Base-by-base conservation (phyloP, 30 jellyfish, hydroid and myxozoan genomes). In the Turritopsis dohrnii region DNA sequence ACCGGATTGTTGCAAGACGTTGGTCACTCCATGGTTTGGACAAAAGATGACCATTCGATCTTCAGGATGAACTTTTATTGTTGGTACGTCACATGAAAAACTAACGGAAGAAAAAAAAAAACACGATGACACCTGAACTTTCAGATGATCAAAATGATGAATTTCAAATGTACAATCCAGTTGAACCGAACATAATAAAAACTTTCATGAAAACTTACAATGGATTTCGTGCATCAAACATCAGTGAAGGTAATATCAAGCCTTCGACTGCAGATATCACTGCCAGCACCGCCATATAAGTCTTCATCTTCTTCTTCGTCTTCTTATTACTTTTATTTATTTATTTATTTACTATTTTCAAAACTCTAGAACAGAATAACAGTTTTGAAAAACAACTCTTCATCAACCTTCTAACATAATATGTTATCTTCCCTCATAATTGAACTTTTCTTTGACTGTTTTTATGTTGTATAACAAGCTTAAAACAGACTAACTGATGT, bases 41-140 rank as follows among this genome's bases (percentile, higher is more conserved):
- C 88, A 81, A n/a, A 81, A 54, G 19, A 81, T 0, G 22, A 1
- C 69, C 26, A 69, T 28, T 69, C 21, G 79, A 19, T 65, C 88
- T 16, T 41, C 26, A 26, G 30, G 21, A 13, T 18, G 79, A 18
- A 81, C 88, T 60, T 18, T n/a, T 21, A 65, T 65, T n/a, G 29
- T 25, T 54, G 88, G 88, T 21, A 65, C 89, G 13, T 81, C 88
- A 65, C 88, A 81, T 16, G 71, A 66, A 41, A 81, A 81, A 21
- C 88, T 81, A n/a, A 54, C 13, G 29, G 23, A 8, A 9, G 21
- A 75, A 21, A 75, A 17, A 27, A 17, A 69, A 69, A n/a, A 69
- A n/a, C 22, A 7, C 77, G 19, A 8, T 69, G 73, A 60, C n/a
- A n/a, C n/a, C n/a, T n/a, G n/a, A n/a, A n/a, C 13, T 13, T 41